phyloP scores from a whole-genome alignment of 2,797 vertebrate genomes.

The Pipistrellus pipistrellus region DNA sequence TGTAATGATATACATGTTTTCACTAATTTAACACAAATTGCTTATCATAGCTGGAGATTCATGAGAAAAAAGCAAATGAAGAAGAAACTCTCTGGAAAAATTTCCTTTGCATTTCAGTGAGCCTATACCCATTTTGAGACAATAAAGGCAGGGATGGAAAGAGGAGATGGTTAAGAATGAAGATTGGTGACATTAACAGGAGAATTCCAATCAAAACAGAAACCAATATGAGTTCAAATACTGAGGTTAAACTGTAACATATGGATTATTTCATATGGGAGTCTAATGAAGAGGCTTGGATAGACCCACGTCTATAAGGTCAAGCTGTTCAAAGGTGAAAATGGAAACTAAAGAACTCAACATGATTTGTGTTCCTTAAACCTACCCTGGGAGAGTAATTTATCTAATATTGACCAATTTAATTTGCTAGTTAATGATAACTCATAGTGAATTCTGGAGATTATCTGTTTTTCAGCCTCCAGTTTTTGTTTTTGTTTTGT shows the following conservation, averaged over 20 bases:
- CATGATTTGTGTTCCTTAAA: background rate
- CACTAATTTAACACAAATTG: constrained; percentile 23
- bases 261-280: background rate
- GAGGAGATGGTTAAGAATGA: background rate
- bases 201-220: constrained; percentile 20
- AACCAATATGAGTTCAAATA: background rate
- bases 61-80: background rate
- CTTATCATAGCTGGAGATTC: background rate
- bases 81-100: background rate
- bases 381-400: background rate
- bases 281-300: background rate
- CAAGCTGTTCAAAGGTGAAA: constrained; percentile 23
- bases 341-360: background rate
- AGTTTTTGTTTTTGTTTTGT: background rate
- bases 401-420: constrained; percentile 18
- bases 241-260: background rate
- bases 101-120: constrained; percentile 17
- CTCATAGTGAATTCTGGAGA: background rate
- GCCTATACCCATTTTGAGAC: background rate
- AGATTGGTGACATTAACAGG: background rate
- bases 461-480: background rate
- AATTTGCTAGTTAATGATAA: constrained; percentile 11
- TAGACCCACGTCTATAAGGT: background rate
- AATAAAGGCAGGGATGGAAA: background rate
- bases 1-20: background rate